Evolutionary conservation across 2,113 vertebrate genomes (phyloP).

Genomic region (Ceyx cyanopectus): DNA sequence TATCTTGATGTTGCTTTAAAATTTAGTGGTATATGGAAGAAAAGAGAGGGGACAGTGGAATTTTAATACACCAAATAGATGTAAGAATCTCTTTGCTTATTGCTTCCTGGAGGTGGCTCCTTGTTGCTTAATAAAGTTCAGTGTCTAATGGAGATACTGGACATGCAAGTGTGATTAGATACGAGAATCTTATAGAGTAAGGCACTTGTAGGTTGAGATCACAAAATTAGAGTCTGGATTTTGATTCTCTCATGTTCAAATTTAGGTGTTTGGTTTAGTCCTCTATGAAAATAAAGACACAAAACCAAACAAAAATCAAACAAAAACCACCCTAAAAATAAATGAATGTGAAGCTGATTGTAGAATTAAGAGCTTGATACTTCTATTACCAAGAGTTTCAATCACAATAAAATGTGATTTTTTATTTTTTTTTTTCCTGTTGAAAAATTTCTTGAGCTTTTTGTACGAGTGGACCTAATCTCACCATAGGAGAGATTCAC

Average conservation of each 20-base stretch:
- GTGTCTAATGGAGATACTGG: not conserved
- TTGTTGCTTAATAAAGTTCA: not conserved
- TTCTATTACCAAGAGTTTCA: not conserved
- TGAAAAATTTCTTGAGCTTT: not conserved
- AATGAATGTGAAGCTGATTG: not conserved
- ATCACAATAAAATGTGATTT: not conserved
- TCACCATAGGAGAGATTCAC: not conserved
- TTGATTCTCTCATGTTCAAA: not conserved
- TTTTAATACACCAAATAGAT: not conserved
- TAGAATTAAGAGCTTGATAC: not conserved
- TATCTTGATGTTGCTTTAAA: slow-evolving; percentile 39
- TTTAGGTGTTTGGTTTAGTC: not conserved
- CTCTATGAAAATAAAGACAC: not conserved
- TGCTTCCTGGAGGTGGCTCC: not conserved
- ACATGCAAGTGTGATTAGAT: not conserved
- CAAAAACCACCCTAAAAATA: not conserved
- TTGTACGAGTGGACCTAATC: not conserved
- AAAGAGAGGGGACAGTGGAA: not conserved
- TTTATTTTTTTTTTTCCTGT: not conserved
- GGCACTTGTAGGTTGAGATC: not conserved
- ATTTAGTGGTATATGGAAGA: not conserved
- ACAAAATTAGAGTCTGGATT: not conserved
- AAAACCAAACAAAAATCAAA: not conserved
- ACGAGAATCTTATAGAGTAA: not conserved
- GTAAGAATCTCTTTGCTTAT: not conserved